Evolutionary conservation across 1,140 invertebrate genomes (phyloP).

Genomic region (Belonocnema kinseyi): DNA sequence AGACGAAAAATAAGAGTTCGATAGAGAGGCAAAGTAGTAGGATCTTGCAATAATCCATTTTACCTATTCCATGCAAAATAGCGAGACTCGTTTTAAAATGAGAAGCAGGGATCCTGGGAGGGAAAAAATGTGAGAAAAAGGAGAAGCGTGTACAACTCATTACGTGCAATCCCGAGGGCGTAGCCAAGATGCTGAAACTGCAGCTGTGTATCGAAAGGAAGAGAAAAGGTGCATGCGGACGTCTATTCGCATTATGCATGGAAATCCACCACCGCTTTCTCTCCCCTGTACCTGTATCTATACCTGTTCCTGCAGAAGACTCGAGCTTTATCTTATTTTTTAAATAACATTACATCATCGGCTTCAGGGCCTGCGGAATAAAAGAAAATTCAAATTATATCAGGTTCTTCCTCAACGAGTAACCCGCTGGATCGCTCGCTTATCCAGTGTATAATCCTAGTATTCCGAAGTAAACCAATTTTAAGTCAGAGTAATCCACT

Average conservation of each 20-base stretch:
- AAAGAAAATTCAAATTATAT: background rate
- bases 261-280: conserved; percentile 36
- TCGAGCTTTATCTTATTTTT: background rate
- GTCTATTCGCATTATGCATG: conserved; percentile 43
- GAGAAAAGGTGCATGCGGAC: conserved; percentile 42
- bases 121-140: conserved; percentile 37
- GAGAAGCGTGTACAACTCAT: conserved; percentile 53
- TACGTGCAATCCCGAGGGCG: conserved; percentile 53
- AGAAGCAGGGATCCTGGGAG: conserved; percentile 11
- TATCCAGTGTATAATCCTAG: too few species aligned
- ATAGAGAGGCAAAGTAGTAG: background rate
- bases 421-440: too few species aligned
- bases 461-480: too few species aligned
- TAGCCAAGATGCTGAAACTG: conserved; percentile 39
- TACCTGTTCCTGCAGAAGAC: conserved; percentile 15
- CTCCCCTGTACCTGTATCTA: background rate
- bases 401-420: too few species aligned
- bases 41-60: background rate
- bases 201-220: conserved; percentile 41
- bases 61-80: conserved; percentile 9
- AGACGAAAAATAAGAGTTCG: background rate
- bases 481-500: too few species aligned
- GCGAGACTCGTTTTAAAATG: conserved; percentile 2
- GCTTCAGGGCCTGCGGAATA: background rate
- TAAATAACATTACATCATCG: conserved; percentile 8